Conservation (phyloP, 1,140 invertebrate species). For the Philotrypesis tridentata region DNA sequence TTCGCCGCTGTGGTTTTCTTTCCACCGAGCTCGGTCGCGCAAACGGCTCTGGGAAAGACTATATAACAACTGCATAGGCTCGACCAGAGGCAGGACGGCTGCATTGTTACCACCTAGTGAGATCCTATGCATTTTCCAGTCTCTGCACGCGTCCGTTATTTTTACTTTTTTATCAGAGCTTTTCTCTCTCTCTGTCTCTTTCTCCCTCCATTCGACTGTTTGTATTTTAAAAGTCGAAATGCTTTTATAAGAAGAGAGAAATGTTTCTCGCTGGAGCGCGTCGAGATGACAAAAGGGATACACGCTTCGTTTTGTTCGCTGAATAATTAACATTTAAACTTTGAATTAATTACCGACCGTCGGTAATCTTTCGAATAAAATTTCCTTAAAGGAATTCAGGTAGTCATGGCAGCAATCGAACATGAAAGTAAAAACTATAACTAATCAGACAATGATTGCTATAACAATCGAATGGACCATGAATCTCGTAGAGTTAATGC, state of each 20-base stretch:
- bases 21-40: neutral
- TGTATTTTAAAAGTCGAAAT: neutral
- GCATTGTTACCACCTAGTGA: constrained; percentile 5
- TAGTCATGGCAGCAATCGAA: too few relatives aligned
- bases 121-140: constrained; percentile 1
- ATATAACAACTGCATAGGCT: neutral
- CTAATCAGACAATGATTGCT: too few relatives aligned
- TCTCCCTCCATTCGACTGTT: neutral
- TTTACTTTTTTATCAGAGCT: neutral
- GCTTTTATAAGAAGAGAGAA: neutral
- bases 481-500: neutral
- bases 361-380: too few relatives aligned
- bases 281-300: neutral
- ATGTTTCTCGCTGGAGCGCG: neutral
- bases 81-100: neutral
- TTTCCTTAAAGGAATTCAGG: too few relatives aligned
- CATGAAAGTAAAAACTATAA: too few relatives aligned
- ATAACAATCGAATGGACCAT: too few relatives aligned
- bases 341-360: too few relatives aligned
- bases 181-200: neutral
- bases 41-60: neutral
- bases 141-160: neutral
- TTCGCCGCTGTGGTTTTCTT: neutral
- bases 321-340: too few relatives aligned
- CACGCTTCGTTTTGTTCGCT: too few relatives aligned